Conservation (phyloP, 1,140 invertebrate species). For the Tetranychus cinnabarinus region DNA sequence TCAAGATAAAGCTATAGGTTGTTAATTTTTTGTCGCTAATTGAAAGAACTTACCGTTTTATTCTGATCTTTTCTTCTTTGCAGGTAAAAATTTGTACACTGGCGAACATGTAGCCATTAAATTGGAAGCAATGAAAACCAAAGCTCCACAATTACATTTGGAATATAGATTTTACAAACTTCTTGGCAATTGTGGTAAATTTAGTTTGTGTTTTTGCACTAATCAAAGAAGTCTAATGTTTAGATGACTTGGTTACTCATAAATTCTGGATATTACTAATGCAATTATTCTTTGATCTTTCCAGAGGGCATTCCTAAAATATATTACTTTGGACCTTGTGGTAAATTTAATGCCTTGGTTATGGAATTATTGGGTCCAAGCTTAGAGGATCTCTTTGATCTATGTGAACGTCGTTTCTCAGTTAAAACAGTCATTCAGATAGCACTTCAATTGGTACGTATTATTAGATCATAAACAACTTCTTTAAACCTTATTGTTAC, state of each 20-base stretch:
- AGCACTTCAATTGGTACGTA: constrained; percentile 87
- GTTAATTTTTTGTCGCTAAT: not conserved
- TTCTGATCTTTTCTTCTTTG: not conserved
- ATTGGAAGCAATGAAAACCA: constrained; percentile 99
- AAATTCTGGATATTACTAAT: no score
- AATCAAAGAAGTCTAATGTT: not conserved
- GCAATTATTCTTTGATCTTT: not conserved
- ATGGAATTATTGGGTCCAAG: constrained; percentile 97
- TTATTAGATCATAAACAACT: constrained; percentile 9
- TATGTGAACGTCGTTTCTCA: constrained; percentile 91
- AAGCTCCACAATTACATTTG: constrained; percentile 98
- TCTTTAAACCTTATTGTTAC: constrained; percentile 6
- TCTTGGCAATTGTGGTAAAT: constrained; percentile 41
- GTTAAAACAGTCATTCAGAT: constrained; percentile 97
- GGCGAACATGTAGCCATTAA: constrained; percentile 99
- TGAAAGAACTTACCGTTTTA: not conserved
- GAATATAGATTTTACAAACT: constrained; percentile 99
- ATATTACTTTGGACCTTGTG: constrained; percentile 97
- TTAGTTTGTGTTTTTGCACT: constrained; percentile 7
- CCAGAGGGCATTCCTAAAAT: constrained; percentile 95
- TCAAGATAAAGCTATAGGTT: not conserved
- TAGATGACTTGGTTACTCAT: no score
- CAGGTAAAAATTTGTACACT: constrained; percentile 98
- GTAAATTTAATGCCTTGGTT: constrained; percentile 97
- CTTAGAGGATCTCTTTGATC: constrained; percentile 95